phyloP scores from a whole-genome alignment of 2,113 vertebrate species.

The Catharus fuscescens region DNA sequence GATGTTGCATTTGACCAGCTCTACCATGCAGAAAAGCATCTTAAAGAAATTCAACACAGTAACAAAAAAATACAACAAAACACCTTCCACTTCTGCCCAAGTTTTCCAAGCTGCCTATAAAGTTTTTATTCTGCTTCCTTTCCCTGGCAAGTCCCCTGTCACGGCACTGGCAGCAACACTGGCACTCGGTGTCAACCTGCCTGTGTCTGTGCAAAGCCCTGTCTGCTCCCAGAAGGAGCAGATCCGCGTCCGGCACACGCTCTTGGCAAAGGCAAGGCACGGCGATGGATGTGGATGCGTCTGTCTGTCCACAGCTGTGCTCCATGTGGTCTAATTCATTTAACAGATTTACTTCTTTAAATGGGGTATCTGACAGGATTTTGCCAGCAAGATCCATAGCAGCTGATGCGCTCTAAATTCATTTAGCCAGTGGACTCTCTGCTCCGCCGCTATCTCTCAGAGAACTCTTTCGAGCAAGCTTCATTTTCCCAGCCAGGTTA shows the following conservation, averaged over 20 bases:
- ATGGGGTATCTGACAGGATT: conserved; percentile 39
- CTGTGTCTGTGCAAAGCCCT: background rate
- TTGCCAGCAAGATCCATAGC: conserved; percentile 3
- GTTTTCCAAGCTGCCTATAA: background rate
- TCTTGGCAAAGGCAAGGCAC: background rate
- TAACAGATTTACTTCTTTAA: conserved; percentile 54
- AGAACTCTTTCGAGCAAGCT: conserved; percentile 26
- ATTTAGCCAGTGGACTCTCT: background rate
- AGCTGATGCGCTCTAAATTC: conserved; percentile 22
- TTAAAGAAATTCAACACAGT: background rate
- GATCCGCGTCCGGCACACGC: background rate
- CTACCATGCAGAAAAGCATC: background rate
- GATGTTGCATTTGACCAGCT: background rate
- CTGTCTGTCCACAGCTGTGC: background rate
- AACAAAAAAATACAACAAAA: background rate
- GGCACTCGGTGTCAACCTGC: background rate
- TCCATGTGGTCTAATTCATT: conserved; percentile 42
- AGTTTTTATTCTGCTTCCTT: background rate
- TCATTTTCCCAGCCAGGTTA: conserved; percentile 58
- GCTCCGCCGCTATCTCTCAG: background rate
- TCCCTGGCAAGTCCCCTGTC: background rate
- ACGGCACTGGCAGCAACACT: fast-evolving
- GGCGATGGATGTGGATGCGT: background rate
- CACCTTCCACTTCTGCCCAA: background rate
- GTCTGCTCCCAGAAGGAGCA: background rate